Conservation (phyloP, 2,797 vertebrate genomes). For the Darevskia mixta region DNA sequence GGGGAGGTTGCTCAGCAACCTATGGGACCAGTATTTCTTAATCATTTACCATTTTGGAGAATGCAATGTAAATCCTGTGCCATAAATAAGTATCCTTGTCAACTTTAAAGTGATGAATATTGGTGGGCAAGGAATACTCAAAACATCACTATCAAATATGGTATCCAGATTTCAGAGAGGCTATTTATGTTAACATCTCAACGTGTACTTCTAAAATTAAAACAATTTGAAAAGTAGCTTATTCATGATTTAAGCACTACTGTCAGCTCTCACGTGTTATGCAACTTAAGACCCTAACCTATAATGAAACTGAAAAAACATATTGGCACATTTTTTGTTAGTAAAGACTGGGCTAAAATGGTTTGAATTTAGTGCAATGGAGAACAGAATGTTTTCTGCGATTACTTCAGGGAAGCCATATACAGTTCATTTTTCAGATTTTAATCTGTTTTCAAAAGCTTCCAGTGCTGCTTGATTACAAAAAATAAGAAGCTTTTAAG, state of each 20-base stretch:
- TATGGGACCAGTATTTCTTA: not conserved
- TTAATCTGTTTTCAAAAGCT: not conserved
- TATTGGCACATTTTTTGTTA: not conserved
- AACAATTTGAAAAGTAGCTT: not conserved
- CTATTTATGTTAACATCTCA: no score
- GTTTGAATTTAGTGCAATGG: not conserved
- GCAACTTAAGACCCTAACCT: not conserved
- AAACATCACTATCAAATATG: not conserved
- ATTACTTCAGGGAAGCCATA: not conserved
- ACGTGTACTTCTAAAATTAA: not conserved
- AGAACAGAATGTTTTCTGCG: not conserved
- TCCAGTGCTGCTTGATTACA: not conserved
- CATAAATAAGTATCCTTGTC: not conserved
- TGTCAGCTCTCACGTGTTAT: not conserved
- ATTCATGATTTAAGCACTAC: not conserved
- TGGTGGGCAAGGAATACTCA: not conserved
- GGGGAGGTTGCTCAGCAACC: not conserved
- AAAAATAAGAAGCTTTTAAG: not conserved
- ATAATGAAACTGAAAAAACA: not conserved
- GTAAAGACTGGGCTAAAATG: not conserved
- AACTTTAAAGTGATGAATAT: not conserved
- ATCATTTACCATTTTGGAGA: not conserved
- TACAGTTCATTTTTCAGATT: not conserved
- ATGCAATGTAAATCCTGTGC: not conserved
- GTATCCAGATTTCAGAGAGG: not conserved